A percentile compares a stretch with the other conserved stretches of the same genome.
phyloP scores from a whole-genome alignment of 2,797 vertebrate genomes.

The Ataeniobius toweri region DNA sequence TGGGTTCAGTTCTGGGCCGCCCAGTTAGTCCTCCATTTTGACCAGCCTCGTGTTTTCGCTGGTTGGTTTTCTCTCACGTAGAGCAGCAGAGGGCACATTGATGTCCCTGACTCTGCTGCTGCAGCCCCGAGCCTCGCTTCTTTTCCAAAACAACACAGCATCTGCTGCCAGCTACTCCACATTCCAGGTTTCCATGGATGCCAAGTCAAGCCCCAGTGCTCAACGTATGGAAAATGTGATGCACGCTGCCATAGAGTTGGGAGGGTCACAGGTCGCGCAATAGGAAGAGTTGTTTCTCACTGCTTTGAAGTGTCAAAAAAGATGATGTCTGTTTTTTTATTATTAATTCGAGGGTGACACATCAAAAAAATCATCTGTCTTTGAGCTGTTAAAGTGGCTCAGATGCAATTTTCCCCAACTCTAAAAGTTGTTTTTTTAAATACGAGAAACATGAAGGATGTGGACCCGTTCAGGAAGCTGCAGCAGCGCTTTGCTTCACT shows the following conservation, averaged over 20 bases:
- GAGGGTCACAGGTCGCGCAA: constrained; percentile 75
- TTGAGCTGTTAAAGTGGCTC: background rate
- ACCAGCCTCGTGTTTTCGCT: constrained; percentile 60
- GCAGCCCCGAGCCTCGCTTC: constrained; percentile 54
- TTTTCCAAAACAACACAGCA: constrained; percentile 72
- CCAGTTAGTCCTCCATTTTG: constrained; percentile 72
- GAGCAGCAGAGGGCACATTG: constrained; percentile 73
- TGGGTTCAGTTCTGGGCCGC: constrained; percentile 50
- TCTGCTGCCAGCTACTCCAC: constrained; percentile 74
- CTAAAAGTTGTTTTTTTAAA: constrained; percentile 9
- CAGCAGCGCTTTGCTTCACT: constrained; percentile 30
- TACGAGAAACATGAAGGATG: constrained; percentile 43
- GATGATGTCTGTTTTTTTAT: constrained; percentile 9
- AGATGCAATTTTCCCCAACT: constrained; percentile 5
- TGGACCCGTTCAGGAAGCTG: constrained; percentile 44
- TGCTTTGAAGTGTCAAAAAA: constrained; percentile 12
- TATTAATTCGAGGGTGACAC: constrained; percentile 6
- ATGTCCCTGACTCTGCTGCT: constrained; percentile 68
- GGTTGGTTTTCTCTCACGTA: constrained; percentile 42
- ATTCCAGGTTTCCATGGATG: constrained; percentile 73
- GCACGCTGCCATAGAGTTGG: constrained; percentile 38
- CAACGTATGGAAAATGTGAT: constrained; percentile 69
- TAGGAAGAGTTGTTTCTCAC: constrained; percentile 44
- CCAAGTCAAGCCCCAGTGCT: constrained; percentile 51
- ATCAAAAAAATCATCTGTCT: background rate